Percentiles rank a stretch among this genome's conserved stretches.
Conservation (phyloP, 2,797 vertebrate species). For the Myripristis jacobus region DNA sequence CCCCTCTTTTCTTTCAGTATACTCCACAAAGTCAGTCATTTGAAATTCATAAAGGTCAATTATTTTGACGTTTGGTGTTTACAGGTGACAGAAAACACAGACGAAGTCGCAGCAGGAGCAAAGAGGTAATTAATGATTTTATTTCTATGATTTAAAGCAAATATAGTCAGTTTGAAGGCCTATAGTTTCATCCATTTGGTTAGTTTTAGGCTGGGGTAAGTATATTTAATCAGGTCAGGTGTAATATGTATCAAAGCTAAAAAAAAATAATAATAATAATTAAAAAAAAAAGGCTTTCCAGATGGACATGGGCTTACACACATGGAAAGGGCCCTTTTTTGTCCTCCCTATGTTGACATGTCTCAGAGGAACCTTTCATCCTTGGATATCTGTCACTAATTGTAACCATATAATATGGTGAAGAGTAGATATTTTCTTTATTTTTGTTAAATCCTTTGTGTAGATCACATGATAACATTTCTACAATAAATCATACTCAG, state of each 20-base stretch:
- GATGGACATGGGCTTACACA: conserved; percentile 80
- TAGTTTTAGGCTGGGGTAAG: conserved; percentile 90
- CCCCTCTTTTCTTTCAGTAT: too few relatives aligned
- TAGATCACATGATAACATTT: conserved; percentile 99
- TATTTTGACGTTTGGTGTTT: conserved; percentile 16
- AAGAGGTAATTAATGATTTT: conserved; percentile 98
- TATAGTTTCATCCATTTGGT: conserved; percentile 53
- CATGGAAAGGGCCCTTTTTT: conserved; percentile 55
- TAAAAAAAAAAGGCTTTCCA: conserved; percentile 70
- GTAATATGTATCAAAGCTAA: conserved; percentile 43
- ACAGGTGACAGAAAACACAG: conserved; percentile 93
- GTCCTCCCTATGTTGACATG: conserved; percentile 62
- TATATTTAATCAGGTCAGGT: conserved; percentile 79
- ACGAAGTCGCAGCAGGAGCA: conserved; percentile 97
- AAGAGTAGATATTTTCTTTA: conserved; percentile 82
- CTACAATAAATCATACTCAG: conserved; percentile 99
- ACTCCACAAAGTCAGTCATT: too few relatives aligned
- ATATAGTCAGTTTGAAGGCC: conserved; percentile 59
- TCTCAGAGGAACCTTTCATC: conserved; percentile 67
- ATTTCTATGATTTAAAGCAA: conserved; percentile 74
- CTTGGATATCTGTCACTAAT: conserved; percentile 77
- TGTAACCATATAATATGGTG: conserved; percentile 75
- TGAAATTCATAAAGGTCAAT: neutral
- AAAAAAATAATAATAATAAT: too few relatives aligned
- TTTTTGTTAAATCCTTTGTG: conserved; percentile 95